Base-by-base conservation (phyloP, 2,888 invertebrate species). In the Oscheius sp. region DNA sequence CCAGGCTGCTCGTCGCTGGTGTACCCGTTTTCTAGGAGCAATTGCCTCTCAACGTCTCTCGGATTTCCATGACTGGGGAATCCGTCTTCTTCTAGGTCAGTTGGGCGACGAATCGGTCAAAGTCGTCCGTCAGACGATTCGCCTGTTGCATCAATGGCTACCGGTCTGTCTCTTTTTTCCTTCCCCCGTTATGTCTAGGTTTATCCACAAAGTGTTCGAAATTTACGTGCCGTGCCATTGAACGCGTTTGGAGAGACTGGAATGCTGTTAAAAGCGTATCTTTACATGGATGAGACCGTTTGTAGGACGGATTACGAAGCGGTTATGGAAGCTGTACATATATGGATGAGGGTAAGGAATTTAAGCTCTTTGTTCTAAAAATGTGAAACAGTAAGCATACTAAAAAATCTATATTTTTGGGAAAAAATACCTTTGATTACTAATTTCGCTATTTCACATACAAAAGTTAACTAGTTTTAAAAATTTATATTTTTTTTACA, bases 1-100 rank as follows among this genome's bases (percentile, higher is more conserved):
- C 26, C 49, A 75, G 75, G 49, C 41, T 4, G 66, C 77, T 73
- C 90, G 93, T 41, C 87, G 95, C 44, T 98, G 96, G 88, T 92
- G 94, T 0, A 95, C 95, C 0, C 93, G 94, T 87, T 93, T 95
- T 87, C 89, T 97, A 76, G 91, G 93, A 73, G 92, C 95, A 9
- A 88, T 97, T 77, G 88, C 96, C 64, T 90, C 95, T 72, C 91
- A 92, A 0, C 90, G 91, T 73, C 87, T 91, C 87, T 86, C 87
- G 2, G 83, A 86, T 26, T 86, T 87, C n/a, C 85, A 84, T 24
- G 87, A 87, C 64, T 97, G 96, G 95, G 92, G 94, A 24, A 90
- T 96, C 71, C 91, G 92, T 75, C 88, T 94, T 83, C 89, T 97
- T 57, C 91, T 94, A 22, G 91, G 91, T 63, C 94, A 94, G 88